Base-by-base conservation (phyloP, 2,113 vertebrate species). In the Hippocampus mohnikei region DNA sequence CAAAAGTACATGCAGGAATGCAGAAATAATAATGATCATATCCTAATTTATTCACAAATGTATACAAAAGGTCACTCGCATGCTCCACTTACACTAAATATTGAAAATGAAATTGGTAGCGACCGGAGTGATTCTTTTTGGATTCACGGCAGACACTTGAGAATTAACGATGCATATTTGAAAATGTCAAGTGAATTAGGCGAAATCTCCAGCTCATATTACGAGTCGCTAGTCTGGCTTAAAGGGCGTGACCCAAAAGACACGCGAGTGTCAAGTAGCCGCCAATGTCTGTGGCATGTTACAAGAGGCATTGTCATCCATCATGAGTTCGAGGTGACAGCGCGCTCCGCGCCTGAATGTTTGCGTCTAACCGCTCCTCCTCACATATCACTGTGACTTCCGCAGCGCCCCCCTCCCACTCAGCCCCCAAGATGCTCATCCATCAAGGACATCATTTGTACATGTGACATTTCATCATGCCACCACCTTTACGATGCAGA, bases 141-240 rank as follows among this genome's bases (percentile, higher is more conserved):
- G 76, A 74, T 74, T 84, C 72, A 60, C 27, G 20, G 79, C 40
- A 77, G 79, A 83, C 21, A 15, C 75, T 58, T 53, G 59, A 41
- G 78, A 86, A 87, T 88, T 90, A 87, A 76, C 50, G 5, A 84
- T 80, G 77, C 64, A 18, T 75, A 37, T 80, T 74, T 55, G 23
- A 58, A 91, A 90, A 90, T 91, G 87, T 87, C 89, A 91, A 84
- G 77, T 69, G 85, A 87, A 88, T 89, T 87, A 88, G 69, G 67
- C 59, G 44, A 69, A 85, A 87, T 85, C 74, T 80, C 87, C 80
- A 70, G 37, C 77, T 86, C 83, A 84, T 82, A 86, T 86, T 78
- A 82, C 67, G 62, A 78, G 80, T 73, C 48, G 85, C 88, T 87
- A 80, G 80, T 88, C 83, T 82, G 50, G 37, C 21, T 59, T 8